Percentiles rank a stretch among this genome's conserved stretches.
These are phyloP conservation scores for Chrysina gloriosa DNA, from an alignment of 2,888 invertebrate species.

Conservation along the genomic window DNA sequence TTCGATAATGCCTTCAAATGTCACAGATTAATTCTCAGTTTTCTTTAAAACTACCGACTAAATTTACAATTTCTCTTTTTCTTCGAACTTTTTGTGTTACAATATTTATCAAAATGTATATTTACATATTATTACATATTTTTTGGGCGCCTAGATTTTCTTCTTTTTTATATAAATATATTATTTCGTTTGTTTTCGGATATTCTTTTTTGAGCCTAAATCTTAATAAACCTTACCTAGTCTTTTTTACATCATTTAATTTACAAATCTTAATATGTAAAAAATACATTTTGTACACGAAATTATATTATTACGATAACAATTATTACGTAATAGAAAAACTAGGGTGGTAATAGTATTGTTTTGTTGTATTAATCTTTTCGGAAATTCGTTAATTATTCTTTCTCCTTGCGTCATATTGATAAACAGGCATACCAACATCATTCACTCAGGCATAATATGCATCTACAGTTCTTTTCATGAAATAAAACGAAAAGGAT, in stretches of 20 bases:
- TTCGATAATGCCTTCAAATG: constrained; percentile 51
- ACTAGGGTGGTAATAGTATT: not conserved
- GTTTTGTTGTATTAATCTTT: not conserved
- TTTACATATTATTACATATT: constrained; percentile 34
- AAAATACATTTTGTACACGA: constrained; percentile 40
- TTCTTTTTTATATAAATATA: constrained; percentile 28
- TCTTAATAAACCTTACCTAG: constrained; percentile 18
- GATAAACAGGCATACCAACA: not conserved
- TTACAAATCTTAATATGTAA: constrained; percentile 38
- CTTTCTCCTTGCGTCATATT: not conserved
- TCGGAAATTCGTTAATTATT: not conserved
- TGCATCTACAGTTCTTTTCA: not conserved
- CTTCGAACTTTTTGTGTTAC: constrained; percentile 21
- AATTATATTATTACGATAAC: not conserved
- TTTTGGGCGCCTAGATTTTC: constrained; percentile 31
- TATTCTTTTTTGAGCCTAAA: constrained; percentile 20
- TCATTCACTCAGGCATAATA: not conserved
- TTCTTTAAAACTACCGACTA: constrained; percentile 7
- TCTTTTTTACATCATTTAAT: constrained; percentile 21
- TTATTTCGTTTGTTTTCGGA: constrained; percentile 20
- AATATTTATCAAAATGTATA: constrained; percentile 38
- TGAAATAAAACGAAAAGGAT: not conserved
- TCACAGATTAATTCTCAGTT: constrained; percentile 50
- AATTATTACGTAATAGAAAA: constrained; percentile 2
- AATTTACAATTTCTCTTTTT: constrained; percentile 21